Conservation (phyloP, 2,113 vertebrate species). For the Callocephalon fimbriatum region DNA sequence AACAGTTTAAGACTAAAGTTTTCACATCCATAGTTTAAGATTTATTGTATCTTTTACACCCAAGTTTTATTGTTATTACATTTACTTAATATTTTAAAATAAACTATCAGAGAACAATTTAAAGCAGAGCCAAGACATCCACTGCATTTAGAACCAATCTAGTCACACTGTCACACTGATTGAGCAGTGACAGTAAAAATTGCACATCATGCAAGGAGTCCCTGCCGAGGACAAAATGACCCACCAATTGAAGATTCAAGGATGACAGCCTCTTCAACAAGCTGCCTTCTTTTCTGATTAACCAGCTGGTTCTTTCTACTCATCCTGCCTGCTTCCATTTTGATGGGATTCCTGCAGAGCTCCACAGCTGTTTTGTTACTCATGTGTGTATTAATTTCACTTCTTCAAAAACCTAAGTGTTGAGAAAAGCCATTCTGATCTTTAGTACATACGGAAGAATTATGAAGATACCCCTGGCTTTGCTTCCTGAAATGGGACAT, state of each 20-base stretch:
- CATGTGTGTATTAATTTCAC: conserved; percentile 52
- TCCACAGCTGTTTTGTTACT: conserved; percentile 54
- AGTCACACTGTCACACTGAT: conserved; percentile 30
- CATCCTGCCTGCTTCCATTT: conserved; percentile 27
- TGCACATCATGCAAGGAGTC: conserved; percentile 46
- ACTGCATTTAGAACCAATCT: conserved; percentile 25
- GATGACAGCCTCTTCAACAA: conserved; percentile 60
- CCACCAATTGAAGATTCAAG: conserved; percentile 51
- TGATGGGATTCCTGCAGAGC: conserved; percentile 68
- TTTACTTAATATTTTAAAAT: neutral
- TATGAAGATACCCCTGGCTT: neutral
- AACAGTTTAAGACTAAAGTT: conserved; percentile 1
- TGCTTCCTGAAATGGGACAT: neutral
- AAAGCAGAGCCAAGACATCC: conserved; percentile 32
- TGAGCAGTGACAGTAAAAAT: conserved; percentile 65
- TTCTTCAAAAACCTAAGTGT: conserved; percentile 3
- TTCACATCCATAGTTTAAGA: conserved; percentile 10
- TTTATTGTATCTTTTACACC: neutral
- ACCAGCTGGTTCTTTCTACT: conserved; percentile 38
- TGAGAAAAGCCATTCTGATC: conserved; percentile 24
- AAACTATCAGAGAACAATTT: conserved; percentile 24
- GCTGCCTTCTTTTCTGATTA: conserved; percentile 65
- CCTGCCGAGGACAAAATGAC: conserved; percentile 74
- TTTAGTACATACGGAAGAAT: neutral
- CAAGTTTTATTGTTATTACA: neutral